Conservation (phyloP, 1,140 invertebrate species). For the Eubasilissa regina region DNA sequence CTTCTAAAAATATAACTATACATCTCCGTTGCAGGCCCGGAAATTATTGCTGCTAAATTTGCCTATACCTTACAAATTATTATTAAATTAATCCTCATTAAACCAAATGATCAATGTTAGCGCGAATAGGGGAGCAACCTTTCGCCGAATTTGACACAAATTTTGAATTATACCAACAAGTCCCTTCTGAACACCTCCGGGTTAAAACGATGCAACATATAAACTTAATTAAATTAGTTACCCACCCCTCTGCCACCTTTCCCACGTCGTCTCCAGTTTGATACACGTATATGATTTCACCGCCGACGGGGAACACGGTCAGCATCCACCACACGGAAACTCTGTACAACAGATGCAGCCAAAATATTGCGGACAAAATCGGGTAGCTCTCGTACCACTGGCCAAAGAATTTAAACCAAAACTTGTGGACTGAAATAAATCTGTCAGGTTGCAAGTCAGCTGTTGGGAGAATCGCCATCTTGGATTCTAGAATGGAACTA, state of each 20-base stretch:
- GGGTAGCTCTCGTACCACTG: constrained; percentile 68
- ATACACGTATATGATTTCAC: constrained; percentile 68
- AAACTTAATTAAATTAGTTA: constrained; percentile 15
- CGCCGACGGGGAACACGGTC: constrained; percentile 67
- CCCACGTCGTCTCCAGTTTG: constrained; percentile 67
- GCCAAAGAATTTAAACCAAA: constrained; percentile 70
- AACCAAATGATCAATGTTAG: too few species aligned
- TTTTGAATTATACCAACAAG: too few species aligned
- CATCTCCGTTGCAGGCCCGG: too few species aligned
- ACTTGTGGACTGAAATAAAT: constrained; percentile 69
- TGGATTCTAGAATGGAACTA: not conserved
- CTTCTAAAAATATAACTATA: too few species aligned
- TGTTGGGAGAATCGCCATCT: constrained; percentile 23
- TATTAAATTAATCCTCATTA: too few species aligned
- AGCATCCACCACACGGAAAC: constrained; percentile 66
- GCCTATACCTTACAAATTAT: too few species aligned
- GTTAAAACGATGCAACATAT: too few species aligned
- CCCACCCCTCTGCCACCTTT: constrained; percentile 69
- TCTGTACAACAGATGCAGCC: constrained; percentile 65
- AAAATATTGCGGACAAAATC: constrained; percentile 62
- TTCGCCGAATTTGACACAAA: too few species aligned
- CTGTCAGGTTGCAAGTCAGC: constrained; percentile 61
- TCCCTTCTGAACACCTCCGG: too few species aligned
- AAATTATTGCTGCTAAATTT: too few species aligned
- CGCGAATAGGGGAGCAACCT: too few species aligned